Percentiles rank a stretch among this genome's conserved stretches.
Evolutionary conservation across 2,888 invertebrate genomes (phyloP).

Genomic region (Erebia aethiops): DNA sequence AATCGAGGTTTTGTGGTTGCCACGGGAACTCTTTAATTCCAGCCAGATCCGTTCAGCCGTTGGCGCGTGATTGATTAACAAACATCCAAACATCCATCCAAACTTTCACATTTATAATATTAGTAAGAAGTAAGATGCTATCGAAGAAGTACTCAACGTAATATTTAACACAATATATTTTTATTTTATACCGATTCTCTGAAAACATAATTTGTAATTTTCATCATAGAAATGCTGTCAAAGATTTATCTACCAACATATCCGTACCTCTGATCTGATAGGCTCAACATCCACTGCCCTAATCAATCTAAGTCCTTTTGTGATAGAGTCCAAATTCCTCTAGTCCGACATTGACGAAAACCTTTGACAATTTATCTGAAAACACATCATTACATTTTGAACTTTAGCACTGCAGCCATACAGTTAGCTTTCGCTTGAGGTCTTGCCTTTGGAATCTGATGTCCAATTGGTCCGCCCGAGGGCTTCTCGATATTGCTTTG

Average conservation of each 20-base stretch:
- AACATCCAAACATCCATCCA: too few relatives aligned
- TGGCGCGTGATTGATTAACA: too few relatives aligned
- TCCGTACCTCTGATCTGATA: slow-evolving; percentile 29
- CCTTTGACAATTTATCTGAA: slow-evolving; percentile 27
- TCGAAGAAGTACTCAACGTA: too few relatives aligned
- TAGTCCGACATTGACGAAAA: slow-evolving; percentile 21
- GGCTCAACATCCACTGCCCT: slow-evolving; percentile 19
- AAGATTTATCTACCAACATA: slow-evolving; percentile 31
- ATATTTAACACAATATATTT: too few relatives aligned
- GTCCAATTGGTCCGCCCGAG: slow-evolving; percentile 55
- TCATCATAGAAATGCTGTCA: slow-evolving; percentile 30
- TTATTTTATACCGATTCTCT: neutral
- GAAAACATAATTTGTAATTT: slow-evolving; percentile 17
- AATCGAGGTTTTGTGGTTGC: too few relatives aligned
- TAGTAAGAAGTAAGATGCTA: too few relatives aligned
- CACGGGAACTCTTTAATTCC: too few relatives aligned
- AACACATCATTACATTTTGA: slow-evolving; percentile 3
- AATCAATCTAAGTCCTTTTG: slow-evolving; percentile 27
- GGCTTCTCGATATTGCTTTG: slow-evolving; percentile 63
- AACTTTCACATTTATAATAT: too few relatives aligned
- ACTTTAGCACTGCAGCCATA: slow-evolving; percentile 12
- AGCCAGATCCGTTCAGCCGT: too few relatives aligned
- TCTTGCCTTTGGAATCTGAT: slow-evolving; percentile 43
- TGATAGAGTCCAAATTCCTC: slow-evolving; percentile 28
- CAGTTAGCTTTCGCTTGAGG: slow-evolving; percentile 36